Conservation (phyloP, 2,113 vertebrate genomes). For the Pithys albifrons region DNA sequence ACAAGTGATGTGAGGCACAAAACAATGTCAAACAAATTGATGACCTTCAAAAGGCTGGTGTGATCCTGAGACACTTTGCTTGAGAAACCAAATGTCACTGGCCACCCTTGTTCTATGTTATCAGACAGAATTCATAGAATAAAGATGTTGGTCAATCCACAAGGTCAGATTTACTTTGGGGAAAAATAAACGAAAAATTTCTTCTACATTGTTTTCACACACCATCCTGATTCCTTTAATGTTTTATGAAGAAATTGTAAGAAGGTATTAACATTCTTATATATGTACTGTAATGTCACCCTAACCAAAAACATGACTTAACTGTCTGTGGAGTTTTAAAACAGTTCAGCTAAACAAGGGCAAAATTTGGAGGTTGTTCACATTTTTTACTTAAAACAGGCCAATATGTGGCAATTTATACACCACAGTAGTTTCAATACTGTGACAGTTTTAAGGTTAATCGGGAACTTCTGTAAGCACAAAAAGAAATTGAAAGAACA, state of each 20-base stretch:
- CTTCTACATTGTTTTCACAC: not conserved
- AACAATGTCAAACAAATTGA: not conserved
- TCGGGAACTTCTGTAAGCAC: not conserved
- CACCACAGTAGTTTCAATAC: not conserved
- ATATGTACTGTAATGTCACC: not conserved
- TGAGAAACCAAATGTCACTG: not conserved
- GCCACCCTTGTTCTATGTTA: not conserved
- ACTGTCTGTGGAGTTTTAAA: not conserved
- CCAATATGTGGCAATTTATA: not conserved
- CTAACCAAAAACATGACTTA: not conserved
- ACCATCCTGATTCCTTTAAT: not conserved
- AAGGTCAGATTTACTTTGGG: constrained; percentile 6
- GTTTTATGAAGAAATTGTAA: not conserved
- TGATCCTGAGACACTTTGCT: not conserved
- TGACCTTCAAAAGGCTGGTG: not conserved
- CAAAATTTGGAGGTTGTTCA: not conserved
- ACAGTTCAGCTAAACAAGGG: not conserved
- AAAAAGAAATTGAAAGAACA: not conserved
- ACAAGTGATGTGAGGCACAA: not conserved
- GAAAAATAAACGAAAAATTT: not conserved
- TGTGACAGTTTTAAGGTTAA: not conserved
- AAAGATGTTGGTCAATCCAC: not conserved
- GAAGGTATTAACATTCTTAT: not conserved
- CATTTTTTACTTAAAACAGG: not conserved
- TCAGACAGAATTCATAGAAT: not conserved